A percentile compares a stretch with the other conserved stretches of the same genome.
These are phyloP conservation scores for Paralichthys olivaceus DNA, from an alignment of 2,113 vertebrate species.

Conservation along the genomic window DNA sequence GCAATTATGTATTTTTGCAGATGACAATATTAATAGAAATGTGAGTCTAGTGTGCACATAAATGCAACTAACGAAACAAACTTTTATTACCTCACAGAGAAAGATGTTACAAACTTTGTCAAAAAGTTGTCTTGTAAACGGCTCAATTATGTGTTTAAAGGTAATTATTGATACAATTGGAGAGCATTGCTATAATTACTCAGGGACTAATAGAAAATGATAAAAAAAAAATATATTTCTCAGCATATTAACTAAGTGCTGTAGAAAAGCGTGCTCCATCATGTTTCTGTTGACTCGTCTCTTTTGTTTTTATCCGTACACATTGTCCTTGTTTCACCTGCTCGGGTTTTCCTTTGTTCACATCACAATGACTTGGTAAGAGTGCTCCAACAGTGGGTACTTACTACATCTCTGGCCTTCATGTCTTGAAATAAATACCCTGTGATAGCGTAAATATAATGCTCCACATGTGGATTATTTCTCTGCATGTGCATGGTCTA, in stretches of 20 bases:
- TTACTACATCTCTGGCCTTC: slow-evolving; percentile 37
- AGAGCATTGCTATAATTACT: slow-evolving; percentile 26
- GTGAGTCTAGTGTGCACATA: not conserved
- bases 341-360: slow-evolving; percentile 59
- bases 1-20: too few species aligned
- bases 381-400: slow-evolving; percentile 30
- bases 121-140: not conserved
- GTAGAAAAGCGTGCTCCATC: slow-evolving; percentile 46
- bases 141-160: slow-evolving; percentile 42
- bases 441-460: not conserved
- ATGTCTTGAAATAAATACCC: slow-evolving; percentile 51
- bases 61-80: not conserved
- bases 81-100: too few species aligned
- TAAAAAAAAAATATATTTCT: slow-evolving; percentile 14
- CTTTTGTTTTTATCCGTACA: slow-evolving; percentile 57
- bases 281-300: slow-evolving; percentile 56
- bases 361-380: slow-evolving; percentile 56
- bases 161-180: slow-evolving; percentile 51
- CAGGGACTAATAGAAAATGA: slow-evolving; percentile 1
- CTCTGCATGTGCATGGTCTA: not conserved
- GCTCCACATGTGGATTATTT: not conserved
- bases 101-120: slow-evolving; percentile 1
- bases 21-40: not conserved
- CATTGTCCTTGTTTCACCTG: slow-evolving; percentile 57
- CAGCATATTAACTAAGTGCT: slow-evolving; percentile 55